Evolutionary conservation across 2,113 vertebrate species (phyloP), one percentile per base, ranked within the genome.

Genomic region (Pantherophis guttatus): DNA sequence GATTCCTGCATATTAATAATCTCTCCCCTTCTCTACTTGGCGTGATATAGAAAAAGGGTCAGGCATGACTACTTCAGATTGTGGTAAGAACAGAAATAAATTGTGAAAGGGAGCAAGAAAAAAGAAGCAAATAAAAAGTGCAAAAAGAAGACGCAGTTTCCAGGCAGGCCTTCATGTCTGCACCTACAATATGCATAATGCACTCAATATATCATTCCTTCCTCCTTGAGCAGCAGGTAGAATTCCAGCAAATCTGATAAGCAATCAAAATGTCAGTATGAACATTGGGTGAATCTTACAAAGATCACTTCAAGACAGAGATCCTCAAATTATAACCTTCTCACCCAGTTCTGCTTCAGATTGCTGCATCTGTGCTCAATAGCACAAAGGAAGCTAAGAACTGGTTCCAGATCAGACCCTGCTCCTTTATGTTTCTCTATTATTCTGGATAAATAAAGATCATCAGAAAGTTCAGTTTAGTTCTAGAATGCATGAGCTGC

Each of bases 1-100:
- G 91, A 96, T 96, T 95, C 92, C 95, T 96, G 96, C 93, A 96
- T 97, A 96, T 94, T 94, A 96, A 95, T 93, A 92, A 94, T 94
- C 93, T 96, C 92, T 93, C 94, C 86, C 90, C n/a, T 86, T 94
- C 94, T 89, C 62, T 92, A 93, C 95, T 96, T 96, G 93, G 93
- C 95, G 95, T 95, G 87, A 53, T 94, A 91, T 94, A 59, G 58
- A 96, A 95, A 93, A 95, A 95, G 95, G 95, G 94, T 96, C 95
- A 97, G 90, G 94, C 55, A 54, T 29, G 70, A 93, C 85, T 89
- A 57, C 54, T 87, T 44, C 70, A 24, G 24, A 54, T 33, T 85
- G 94, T 94, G 94, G 24, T 39, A 92, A 90, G 96, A 94, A 65
- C 44, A 57, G 33, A 48, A 85, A 85, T 75, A 57, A 86, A 86